Percentiles rank a stretch among this genome's conserved stretches.
These are phyloP conservation scores for Macrochelys suwanniensis DNA, from an alignment of 2,797 vertebrate genomes.

Conservation along the genomic window DNA sequence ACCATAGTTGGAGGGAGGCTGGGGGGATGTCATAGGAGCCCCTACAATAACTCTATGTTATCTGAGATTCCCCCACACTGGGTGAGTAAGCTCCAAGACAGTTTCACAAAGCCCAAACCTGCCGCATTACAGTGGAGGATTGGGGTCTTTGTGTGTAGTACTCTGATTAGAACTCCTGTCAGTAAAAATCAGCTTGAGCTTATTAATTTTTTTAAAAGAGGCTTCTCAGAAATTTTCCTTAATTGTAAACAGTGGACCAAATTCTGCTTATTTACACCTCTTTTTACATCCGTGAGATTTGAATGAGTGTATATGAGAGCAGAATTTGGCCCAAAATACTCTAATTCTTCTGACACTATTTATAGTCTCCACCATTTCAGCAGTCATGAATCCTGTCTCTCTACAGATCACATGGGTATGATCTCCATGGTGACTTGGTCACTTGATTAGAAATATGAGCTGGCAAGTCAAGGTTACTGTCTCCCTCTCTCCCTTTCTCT, in stretches of 20 bases:
- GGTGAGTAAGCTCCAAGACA: neutral
- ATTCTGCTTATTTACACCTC: rapidly evolving
- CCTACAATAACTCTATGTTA: neutral
- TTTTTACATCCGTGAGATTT: neutral
- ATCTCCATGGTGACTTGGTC: slow-evolving; percentile 36
- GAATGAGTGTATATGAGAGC: neutral
- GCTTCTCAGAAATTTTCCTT: neutral
- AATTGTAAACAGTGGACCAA: neutral
- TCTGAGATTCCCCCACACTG: neutral
- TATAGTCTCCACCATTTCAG: neutral
- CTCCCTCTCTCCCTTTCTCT: neutral
- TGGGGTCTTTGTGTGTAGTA: neutral
- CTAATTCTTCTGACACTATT: neutral
- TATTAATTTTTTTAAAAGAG: neutral
- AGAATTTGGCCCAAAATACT: neutral
- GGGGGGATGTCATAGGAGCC: neutral
- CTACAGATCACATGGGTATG: neutral
- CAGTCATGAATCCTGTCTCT: neutral
- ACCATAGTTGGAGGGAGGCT: neutral
- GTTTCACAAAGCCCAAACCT: neutral
- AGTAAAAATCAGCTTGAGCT: neutral
- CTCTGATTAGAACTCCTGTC: neutral
- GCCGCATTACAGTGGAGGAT: rapidly evolving
- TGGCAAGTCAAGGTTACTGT: slow-evolving; percentile 22
- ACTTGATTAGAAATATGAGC: slow-evolving; percentile 42